Percentiles rank a stretch among this genome's conserved stretches.
These are phyloP conservation scores for Griposia aprilina DNA, from an alignment of 2,888 invertebrate species.

Conservation along the genomic window DNA sequence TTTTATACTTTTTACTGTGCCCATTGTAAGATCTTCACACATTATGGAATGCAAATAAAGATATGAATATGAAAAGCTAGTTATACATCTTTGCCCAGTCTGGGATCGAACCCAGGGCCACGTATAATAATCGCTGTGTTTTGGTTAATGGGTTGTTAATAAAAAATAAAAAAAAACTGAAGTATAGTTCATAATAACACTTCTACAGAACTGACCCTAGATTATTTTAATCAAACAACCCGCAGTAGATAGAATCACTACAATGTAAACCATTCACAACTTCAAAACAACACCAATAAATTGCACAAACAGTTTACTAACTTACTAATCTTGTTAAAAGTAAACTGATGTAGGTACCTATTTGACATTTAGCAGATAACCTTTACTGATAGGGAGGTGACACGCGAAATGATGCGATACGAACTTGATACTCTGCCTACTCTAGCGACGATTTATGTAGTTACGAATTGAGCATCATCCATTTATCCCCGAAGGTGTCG, in stretches of 20 bases:
- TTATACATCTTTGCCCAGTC: background rate
- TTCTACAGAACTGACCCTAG: background rate
- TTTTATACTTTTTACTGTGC: too few species aligned
- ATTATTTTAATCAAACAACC: background rate
- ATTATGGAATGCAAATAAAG: too few species aligned
- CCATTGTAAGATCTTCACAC: too few species aligned
- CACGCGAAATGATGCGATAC: constrained; percentile 17
- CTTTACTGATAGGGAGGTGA: constrained; percentile 23
- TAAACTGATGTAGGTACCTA: constrained; percentile 15
- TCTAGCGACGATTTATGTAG: background rate
- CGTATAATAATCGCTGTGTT: background rate
- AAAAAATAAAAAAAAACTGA: too few species aligned
- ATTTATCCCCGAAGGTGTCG: constrained; percentile 32
- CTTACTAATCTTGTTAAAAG: constrained; percentile 41
- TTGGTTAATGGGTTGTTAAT: background rate
- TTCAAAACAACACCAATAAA: constrained; percentile 35
- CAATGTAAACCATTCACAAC: constrained; percentile 30
- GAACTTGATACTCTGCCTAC: constrained; percentile 30
- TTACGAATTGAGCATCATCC: constrained; percentile 20
- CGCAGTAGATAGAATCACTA: background rate
- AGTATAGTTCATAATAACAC: background rate
- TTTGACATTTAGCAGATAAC: constrained; percentile 45
- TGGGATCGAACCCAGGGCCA: background rate
- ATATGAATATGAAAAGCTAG: background rate
- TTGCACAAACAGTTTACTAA: constrained; percentile 19